These are phyloP conservation scores for Chelon auratus DNA, from an alignment of 2,797 vertebrate species.

Conservation along the genomic window DNA sequence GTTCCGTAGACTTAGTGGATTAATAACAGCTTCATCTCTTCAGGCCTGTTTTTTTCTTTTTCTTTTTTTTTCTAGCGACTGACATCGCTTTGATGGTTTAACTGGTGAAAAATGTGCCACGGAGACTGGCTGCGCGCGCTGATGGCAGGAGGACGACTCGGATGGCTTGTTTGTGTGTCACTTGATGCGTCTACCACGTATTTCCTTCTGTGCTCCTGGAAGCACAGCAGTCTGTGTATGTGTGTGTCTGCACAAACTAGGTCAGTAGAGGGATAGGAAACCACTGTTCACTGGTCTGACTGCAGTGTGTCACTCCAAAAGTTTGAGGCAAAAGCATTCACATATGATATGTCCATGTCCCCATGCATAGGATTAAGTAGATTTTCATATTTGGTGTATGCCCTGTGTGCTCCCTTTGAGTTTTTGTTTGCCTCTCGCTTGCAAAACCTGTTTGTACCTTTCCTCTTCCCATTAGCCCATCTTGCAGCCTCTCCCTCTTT, in stretches of 20 bases:
- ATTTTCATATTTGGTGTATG: no score
- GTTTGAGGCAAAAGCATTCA: conserved; percentile 29
- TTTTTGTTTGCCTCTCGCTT: conserved; percentile 4
- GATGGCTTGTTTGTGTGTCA: conserved; percentile 57
- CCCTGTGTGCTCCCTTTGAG: no score
- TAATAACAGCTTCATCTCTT: conserved; percentile 45
- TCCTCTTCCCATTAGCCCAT: background rate
- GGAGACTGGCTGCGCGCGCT: conserved; percentile 19
- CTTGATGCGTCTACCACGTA: conserved; percentile 48
- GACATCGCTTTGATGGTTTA: conserved; percentile 37
- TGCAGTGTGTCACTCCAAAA: conserved; percentile 46
- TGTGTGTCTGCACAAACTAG: conserved; percentile 64
- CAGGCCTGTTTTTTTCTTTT: conserved; percentile 13
- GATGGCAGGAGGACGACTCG: conserved; percentile 41
- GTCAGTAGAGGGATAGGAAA: conserved; percentile 78
- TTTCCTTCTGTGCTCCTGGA: conserved; percentile 59
- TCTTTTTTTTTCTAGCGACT: conserved; percentile 8
- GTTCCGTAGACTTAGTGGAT: conserved; percentile 41
- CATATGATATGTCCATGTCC: conserved; percentile 25
- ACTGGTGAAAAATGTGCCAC: conserved; percentile 46
- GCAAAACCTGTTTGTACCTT: background rate
- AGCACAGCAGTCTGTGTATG: conserved; percentile 29
- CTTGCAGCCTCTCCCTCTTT: background rate
- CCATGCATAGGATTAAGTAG: conserved; percentile 13
- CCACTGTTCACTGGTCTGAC: conserved; percentile 63